A percentile compares a stretch with the other conserved stretches of the same genome.
These are phyloP conservation scores for Crematogaster levior DNA, from an alignment of 2,888 invertebrate species.

Conservation along the genomic window DNA sequence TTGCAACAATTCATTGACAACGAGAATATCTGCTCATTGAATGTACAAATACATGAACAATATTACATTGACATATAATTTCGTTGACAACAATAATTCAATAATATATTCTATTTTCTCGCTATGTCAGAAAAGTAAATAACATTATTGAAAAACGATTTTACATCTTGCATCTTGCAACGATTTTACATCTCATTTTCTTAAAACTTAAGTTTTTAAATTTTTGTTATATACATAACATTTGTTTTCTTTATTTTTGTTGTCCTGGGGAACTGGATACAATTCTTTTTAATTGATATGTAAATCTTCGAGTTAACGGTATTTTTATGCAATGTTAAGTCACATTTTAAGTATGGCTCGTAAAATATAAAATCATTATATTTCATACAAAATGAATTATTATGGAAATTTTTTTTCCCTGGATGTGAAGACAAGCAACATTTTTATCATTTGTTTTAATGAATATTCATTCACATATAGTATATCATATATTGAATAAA, in stretches of 20 bases:
- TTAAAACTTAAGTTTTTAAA: too few relatives aligned
- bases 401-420: neutral
- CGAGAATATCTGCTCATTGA: constrained; percentile 1
- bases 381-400: neutral
- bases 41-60: neutral
- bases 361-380: constrained; percentile 7
- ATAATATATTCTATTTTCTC: neutral
- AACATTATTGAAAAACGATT: neutral
- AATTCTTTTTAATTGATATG: constrained; percentile 15
- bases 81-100: neutral
- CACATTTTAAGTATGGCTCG: neutral
- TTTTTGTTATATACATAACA: neutral
- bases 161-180: neutral
- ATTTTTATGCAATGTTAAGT: constrained; percentile 30
- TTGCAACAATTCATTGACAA: neutral
- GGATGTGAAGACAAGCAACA: neutral
- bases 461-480: constrained; percentile 20
- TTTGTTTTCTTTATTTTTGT: neutral
- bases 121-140: neutral
- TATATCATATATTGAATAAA: constrained; percentile 22
- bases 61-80: neutral
- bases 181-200: too few relatives aligned
- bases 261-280: neutral
- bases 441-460: constrained; percentile 30
- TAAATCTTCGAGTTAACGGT: constrained; percentile 5